A percentile compares a stretch with the other conserved stretches of the same genome.
Evolutionary conservation across 2,797 vertebrate species (phyloP).

Genomic region (Gouania willdenowi): DNA sequence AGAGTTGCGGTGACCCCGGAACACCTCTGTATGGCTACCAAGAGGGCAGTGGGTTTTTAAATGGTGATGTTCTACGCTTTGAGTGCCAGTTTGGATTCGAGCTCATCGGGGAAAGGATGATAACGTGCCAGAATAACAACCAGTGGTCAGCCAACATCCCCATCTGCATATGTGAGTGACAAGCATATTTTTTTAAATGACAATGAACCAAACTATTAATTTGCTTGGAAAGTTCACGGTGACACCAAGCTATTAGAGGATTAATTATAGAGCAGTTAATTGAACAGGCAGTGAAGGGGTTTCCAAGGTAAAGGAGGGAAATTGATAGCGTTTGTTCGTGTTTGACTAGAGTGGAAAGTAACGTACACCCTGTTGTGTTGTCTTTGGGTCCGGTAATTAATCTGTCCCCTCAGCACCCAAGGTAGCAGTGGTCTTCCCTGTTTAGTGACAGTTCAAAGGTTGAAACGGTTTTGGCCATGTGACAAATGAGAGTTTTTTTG

Average conservation of each 20-base stretch:
- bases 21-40: slow-evolving; percentile 94
- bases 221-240: slow-evolving; percentile 43
- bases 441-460: slow-evolving; percentile 36
- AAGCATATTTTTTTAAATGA: slow-evolving; percentile 10
- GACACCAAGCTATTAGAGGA: slow-evolving; percentile 32
- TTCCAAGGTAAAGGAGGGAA: slow-evolving; percentile 18
- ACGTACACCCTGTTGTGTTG: background rate
- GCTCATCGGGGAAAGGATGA: slow-evolving; percentile 95
- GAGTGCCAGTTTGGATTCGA: slow-evolving; percentile 99
- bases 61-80: slow-evolving; percentile 91
- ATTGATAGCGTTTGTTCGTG: slow-evolving; percentile 10
- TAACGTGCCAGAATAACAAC: slow-evolving; percentile 98
- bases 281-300: slow-evolving; percentile 14
- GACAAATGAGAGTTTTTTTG: slow-evolving; percentile 13
- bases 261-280: slow-evolving; percentile 44
- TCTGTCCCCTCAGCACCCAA: slow-evolving; percentile 39
- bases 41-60: slow-evolving; percentile 94
- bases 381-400: slow-evolving; percentile 14
- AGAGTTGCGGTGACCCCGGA: slow-evolving; percentile 96
- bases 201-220: slow-evolving; percentile 42
- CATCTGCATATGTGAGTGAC: slow-evolving; percentile 97
- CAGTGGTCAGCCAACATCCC: slow-evolving; percentile 99
- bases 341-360: slow-evolving; percentile 1
- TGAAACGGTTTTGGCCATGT: too few relatives aligned
- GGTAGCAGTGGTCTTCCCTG: slow-evolving; percentile 39